Base-by-base conservation (phyloP, 2,888 invertebrate species). In the Patella pellucida region DNA sequence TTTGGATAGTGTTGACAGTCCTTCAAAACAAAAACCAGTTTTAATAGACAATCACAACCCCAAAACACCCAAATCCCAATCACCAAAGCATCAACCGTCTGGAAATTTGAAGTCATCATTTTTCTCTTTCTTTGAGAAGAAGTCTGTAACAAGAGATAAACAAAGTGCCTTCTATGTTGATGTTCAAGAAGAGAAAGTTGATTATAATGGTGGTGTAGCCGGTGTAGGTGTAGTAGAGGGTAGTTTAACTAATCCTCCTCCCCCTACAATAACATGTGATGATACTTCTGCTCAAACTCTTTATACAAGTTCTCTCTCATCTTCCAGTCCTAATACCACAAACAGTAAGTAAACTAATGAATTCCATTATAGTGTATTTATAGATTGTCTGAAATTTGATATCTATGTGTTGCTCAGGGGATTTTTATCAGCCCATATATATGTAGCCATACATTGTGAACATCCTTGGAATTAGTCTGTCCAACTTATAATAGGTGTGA, bases 161-260 rank as follows among this genome's bases (percentile, higher is more conserved):
- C 81, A 83, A 71, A 84, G 84, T 79, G 81, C 85, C 54, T 86
- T 86, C 79, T 86, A 85, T 80, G 84, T 85, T 23, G 86, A 85
- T 69, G 76, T 85, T 67, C 52, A 68, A 56, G 62, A 52, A 16
- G 78, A 80, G 71, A 76, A 77, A 68, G 56, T 71, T 67, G 71
- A 71, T 68, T 41, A 69, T 68, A 41, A 52, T 71, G 62, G 69
- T 31, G 56, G 68, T 41, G 27, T 1, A 27, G 62, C 56, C 19
- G 56, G 68, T 41, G 27, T 1, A 27, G 27, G 27, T 41, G 41
- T 41, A 41, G 9, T 9, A 41, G 62, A 62, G 12, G 14, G 23
- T 11, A 15, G 23, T 62, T 23, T 23, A 23, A 19, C 62, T 23
- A 62, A 23, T 12, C 62, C 19, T 23, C 62, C 9, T 23, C 19